Base-by-base conservation (phyloP, 2,113 vertebrate species). In the Protobothrops mucrosquamatus region DNA sequence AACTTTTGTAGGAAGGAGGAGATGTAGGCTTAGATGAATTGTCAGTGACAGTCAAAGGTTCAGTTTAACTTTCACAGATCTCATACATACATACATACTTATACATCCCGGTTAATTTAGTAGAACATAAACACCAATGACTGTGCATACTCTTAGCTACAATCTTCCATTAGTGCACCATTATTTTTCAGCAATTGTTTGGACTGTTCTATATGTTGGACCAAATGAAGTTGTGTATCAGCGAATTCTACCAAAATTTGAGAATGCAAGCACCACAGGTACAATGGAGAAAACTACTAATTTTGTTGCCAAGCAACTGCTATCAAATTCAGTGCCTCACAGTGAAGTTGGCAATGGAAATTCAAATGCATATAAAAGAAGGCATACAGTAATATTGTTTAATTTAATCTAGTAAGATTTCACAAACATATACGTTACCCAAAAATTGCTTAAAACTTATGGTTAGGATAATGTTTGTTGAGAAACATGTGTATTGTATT, bases 221-320 rank as follows among this genome's bases (percentile, higher is more conserved):
- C 85, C 26, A 93, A 95, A 88, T 89, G 29, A 29, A 92, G 51
- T 34, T 34, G 18, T 52, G 5, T 61, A 88, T 94, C 43, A 48
- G 52, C 10, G 81, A 91, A 95, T 96, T 57, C 54, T 69, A 94
- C 89, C 81, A 95, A 90, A 94, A 94, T 86, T 6, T 86, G 22
- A 90, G 81, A 91, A 91, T 14, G 85, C 4, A 92, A 85, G 48
- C 55, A 93, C 86, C 88, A 92, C 69, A 55, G 90, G 95, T 87
- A 74, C 93, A 94, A 86, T n/a, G 90, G 57, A 96, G 89, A 96
- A 91, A 91, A 94, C 89, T 92, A 22, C 91, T 48, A 43, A 85
- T 94, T 85, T n/a, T 0, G 96, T 96, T 97, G 96, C 97, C 94
- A 96, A 90, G 97, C 97, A 97, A 96, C 97, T 0, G 1, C 93